Evolutionary conservation across 2,888 invertebrate genomes (phyloP).

Genomic region (Rotaria socialis): DNA sequence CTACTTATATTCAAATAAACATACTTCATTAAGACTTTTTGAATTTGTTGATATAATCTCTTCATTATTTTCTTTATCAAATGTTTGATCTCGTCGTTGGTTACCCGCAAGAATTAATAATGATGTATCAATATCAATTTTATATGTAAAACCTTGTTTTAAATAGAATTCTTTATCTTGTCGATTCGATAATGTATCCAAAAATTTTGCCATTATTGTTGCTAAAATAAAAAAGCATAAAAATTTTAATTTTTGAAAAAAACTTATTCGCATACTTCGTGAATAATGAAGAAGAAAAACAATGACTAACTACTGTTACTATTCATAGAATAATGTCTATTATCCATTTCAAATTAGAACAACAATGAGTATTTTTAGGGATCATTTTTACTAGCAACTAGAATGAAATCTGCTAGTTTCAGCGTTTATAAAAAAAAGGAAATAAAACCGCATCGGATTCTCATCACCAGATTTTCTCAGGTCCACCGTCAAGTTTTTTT

Average conservation of each 20-base stretch:
- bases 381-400: too few species aligned
- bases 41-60: background rate
- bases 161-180: constrained; percentile 32
- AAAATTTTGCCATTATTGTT: constrained; percentile 19
- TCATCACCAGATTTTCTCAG: too few species aligned
- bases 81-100: constrained; percentile 17
- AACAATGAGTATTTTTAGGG: too few species aligned
- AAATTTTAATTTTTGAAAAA: too few species aligned
- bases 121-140: constrained; percentile 35
- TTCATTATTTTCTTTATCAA: background rate
- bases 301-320: too few species aligned
- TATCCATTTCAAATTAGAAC: too few species aligned
- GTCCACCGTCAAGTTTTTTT: too few species aligned
- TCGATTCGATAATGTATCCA: constrained; percentile 31
- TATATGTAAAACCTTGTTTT: constrained; percentile 34
- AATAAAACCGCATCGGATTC: too few species aligned
- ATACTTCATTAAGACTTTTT: constrained; percentile 24
- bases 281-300: too few species aligned
- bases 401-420: too few species aligned
- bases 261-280: too few species aligned
- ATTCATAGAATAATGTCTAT: too few species aligned
- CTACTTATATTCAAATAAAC: background rate
- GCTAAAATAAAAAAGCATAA: background rate
- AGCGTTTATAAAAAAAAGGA: background rate
- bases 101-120: constrained; percentile 6